Conservation (phyloP, 2,797 vertebrate species). For the Lemur catta region DNA sequence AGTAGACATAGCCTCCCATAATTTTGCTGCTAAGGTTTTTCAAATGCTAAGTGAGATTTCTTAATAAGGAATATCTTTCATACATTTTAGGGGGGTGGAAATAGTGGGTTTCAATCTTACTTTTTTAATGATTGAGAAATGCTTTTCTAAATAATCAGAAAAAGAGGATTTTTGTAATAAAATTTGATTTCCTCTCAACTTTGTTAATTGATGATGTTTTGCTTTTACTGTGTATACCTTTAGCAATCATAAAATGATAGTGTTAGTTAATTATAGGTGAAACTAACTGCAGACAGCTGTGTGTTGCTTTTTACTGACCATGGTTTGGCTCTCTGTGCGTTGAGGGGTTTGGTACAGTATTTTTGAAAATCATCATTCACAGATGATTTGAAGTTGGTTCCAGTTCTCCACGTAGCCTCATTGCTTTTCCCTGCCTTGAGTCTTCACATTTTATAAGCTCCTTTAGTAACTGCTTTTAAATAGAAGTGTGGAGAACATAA, state of each 20-base stretch:
- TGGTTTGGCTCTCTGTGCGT: not conserved
- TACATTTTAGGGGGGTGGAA: not conserved
- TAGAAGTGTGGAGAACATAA: not conserved
- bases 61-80: not conserved
- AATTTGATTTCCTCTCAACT: not conserved
- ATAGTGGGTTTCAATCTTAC: not conserved
- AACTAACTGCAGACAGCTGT: not conserved
- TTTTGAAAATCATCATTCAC: not conserved
- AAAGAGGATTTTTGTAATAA: not conserved
- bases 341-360: not conserved
- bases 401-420: not conserved
- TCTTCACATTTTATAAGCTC: not conserved
- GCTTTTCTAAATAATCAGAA: slow-evolving; percentile 4
- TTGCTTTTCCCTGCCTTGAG: not conserved
- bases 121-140: not conserved
- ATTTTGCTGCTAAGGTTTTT: not conserved
- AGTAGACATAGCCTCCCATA: not conserved
- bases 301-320: not conserved
- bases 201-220: not conserved
- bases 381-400: not conserved
- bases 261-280: not conserved
- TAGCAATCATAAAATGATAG: not conserved
- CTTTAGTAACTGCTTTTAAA: slow-evolving; percentile 1
- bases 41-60: not conserved
- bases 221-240: not conserved